phyloP scores from a whole-genome alignment of 2,797 vertebrate species.

The Artibeus lituratus region DNA sequence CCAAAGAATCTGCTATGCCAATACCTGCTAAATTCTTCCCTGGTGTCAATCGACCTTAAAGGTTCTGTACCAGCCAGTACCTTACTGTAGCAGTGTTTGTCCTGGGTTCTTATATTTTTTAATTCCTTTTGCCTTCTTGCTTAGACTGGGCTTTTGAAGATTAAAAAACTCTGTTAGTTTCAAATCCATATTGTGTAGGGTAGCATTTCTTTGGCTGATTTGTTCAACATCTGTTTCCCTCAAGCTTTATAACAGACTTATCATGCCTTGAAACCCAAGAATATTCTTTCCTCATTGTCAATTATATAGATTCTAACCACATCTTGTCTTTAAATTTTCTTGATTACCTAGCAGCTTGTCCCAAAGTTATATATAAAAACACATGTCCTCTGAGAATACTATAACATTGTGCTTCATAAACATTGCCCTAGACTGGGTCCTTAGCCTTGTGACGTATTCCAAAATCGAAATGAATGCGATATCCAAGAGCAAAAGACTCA shows the following conservation, averaged over 20 bases:
- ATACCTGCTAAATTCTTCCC: neutral
- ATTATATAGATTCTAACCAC: neutral
- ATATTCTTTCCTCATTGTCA: neutral
- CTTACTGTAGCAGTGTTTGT: neutral
- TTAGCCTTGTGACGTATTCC: neutral
- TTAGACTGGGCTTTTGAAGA: neutral
- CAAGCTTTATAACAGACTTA: neutral
- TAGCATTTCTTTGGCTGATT: neutral
- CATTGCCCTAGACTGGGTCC: neutral
- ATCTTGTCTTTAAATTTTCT: neutral
- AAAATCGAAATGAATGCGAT: neutral
- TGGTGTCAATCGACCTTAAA: neutral
- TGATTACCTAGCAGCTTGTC: neutral
- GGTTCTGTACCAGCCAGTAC: neutral
- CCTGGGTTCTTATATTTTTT: neutral
- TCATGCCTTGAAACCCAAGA: neutral
- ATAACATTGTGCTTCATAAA: neutral
- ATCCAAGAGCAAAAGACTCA: neutral
- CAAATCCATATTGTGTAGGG: neutral
- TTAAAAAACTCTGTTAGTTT: neutral
- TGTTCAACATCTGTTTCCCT: slow-evolving; percentile 4
- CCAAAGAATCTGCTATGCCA: neutral
- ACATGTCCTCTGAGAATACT: neutral
- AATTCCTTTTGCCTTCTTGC: neutral
- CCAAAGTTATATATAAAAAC: neutral